Base-by-base conservation (phyloP, 2,113 vertebrate genomes). In the Larimichthys crocea region DNA sequence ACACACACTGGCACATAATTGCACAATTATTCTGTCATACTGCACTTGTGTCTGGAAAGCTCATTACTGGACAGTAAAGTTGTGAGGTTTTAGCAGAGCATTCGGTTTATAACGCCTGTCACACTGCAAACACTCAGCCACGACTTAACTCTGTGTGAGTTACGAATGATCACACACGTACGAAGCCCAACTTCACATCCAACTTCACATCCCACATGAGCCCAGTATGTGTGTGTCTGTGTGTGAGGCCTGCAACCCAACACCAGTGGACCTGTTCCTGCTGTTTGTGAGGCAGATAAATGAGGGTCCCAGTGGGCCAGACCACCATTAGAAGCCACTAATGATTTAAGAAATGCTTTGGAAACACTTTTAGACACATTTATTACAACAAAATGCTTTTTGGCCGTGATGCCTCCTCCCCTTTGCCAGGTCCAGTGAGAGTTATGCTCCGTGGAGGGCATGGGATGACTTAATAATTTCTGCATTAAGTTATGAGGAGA, bases 311-410 rank as follows among this genome's bases (percentile, higher is more conserved):
- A 46, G 62, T 80, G 49, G 77, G 31, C 74, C 56, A 82, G 53
- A 84, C 73, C 70, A 42, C 66, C 66, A 74, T 82, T 80, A 74
- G 56, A 83, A 83, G 76, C 29, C 67, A 5, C 48, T 56, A 68
- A 82, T 67, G 69, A 88, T 88, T 87, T 87, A 82, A 82, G 55
- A 79, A 86, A 90, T 53, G 48, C 83, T 67, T 79, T 84, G 80
- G 87, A 87, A 85, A 86, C 55, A 62, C 76, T 86, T 72, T 56
- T 59, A 82, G 82, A 86, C 77, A 61, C 80, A 88, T 87, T 89
- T 83, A 88, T 84, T 69, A 91, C 1, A 5, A 81, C 79, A 72
- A 74, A 80, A 74, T 53, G 66, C 66, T 46, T 59, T 62, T 71
- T 86, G 83, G 82, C 87, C 40, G 52, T 65, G 64, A 68, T 1